Percentiles rank a stretch among this genome's conserved stretches.
Conservation (phyloP, 2,113 vertebrate species). For the Amblyopsis rosae region DNA sequence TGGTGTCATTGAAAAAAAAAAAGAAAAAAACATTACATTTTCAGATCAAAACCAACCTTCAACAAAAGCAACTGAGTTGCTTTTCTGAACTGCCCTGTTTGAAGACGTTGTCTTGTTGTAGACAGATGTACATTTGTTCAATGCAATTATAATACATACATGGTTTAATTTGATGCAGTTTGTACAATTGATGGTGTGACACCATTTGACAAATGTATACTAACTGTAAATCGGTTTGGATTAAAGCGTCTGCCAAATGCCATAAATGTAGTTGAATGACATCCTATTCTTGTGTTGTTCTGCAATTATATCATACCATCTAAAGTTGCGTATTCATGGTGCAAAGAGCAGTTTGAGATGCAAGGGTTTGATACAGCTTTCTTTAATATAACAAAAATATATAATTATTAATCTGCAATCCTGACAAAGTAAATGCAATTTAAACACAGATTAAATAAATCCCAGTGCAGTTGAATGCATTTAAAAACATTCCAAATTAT, state of each 20-base stretch:
- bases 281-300: background rate
- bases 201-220: too few species aligned
- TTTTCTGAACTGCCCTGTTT: too few species aligned
- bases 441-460: constrained; percentile 61
- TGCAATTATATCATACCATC: background rate
- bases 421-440: constrained; percentile 60
- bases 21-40: constrained; percentile 54
- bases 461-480: constrained; percentile 69
- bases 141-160: too few species aligned
- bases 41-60: constrained; percentile 31
- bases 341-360: constrained; percentile 45
- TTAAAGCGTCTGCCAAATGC: too few species aligned
- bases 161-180: too few species aligned
- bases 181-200: too few species aligned
- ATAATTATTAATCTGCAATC: constrained; percentile 52
- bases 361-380: constrained; percentile 49
- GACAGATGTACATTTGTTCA: too few species aligned
- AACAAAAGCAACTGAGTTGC: constrained; percentile 44
- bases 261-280: too few species aligned
- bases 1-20: constrained; percentile 59
- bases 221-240: too few species aligned
- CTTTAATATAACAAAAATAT: constrained; percentile 56
- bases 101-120: too few species aligned
- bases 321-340: background rate
- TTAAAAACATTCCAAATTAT: constrained; percentile 58